phyloP scores from a whole-genome alignment of 2,888 invertebrate species.

The Chromoteleia sp. region DNA sequence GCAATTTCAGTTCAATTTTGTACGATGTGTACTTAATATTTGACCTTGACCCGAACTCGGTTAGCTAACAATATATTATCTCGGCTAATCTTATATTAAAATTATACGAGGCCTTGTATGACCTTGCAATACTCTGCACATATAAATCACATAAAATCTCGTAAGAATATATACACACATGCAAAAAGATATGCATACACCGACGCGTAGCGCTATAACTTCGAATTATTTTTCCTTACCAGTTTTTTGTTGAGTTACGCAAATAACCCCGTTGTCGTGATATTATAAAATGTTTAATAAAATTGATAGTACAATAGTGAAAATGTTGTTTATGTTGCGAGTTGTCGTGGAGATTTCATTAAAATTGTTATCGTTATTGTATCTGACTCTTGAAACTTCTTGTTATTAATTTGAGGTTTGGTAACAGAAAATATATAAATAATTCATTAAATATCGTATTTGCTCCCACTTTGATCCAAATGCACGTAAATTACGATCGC shows the following conservation, averaged over 20 bases:
- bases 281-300: too few relatives aligned
- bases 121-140: constrained; percentile 39
- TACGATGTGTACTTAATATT: constrained; percentile 39
- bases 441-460: constrained; percentile 1
- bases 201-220: not conserved
- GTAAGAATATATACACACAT: not conserved
- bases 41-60: constrained; percentile 46
- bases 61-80: constrained; percentile 49
- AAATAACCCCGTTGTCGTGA: constrained; percentile 8
- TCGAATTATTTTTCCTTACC: not conserved
- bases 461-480: not conserved
- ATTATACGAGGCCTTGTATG: constrained; percentile 54
- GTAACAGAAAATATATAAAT: constrained; percentile 2
- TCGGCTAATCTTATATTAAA: constrained; percentile 54
- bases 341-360: too few relatives aligned
- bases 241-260: constrained; percentile 1
- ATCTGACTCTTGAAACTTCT: too few relatives aligned
- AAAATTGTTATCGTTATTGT: too few relatives aligned
- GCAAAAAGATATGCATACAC: not conserved
- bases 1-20: constrained; percentile 42
- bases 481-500: not conserved
- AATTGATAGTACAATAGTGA: too few relatives aligned
- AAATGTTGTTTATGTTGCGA: too few relatives aligned
- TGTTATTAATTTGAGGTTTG: too few relatives aligned
- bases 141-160: constrained; percentile 56